phyloP scores from a whole-genome alignment of 2,113 vertebrate genomes.

The Myiagra hebetior region DNA sequence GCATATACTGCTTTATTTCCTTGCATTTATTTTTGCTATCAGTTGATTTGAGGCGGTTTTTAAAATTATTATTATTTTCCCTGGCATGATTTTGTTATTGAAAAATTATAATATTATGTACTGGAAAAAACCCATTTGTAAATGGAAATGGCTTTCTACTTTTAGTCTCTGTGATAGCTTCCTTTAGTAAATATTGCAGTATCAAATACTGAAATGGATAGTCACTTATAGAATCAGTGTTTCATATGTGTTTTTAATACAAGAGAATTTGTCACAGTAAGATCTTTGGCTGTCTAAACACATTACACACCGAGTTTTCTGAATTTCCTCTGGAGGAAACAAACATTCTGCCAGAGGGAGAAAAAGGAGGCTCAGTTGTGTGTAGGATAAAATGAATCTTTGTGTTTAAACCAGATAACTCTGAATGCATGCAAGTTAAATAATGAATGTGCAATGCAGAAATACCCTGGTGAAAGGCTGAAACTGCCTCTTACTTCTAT shows the following conservation, averaged over 20 bases:
- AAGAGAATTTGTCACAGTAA: not conserved
- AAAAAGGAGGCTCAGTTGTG: not conserved
- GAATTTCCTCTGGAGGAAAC: not conserved
- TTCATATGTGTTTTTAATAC: not conserved
- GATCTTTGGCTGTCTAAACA: not conserved
- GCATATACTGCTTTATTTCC: not conserved
- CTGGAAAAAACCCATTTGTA: not conserved
- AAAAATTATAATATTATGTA: not conserved
- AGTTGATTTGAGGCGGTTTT: not conserved
- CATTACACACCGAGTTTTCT: not conserved
- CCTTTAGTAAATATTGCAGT: not conserved
- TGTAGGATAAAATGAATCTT: not conserved
- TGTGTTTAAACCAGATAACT: not conserved
- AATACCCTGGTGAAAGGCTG: not conserved
- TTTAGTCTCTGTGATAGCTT: not conserved
- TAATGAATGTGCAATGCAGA: not conserved
- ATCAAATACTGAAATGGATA: not conserved
- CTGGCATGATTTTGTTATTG: not conserved
- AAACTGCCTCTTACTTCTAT: not conserved
- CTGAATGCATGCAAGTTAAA: not conserved
- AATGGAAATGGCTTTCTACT: not conserved
- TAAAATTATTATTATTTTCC: not conserved
- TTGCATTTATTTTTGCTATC: not conserved
- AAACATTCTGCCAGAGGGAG: not conserved
- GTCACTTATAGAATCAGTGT: not conserved